Conservation (phyloP, 2,113 vertebrate species). For the Gopherus evgoodei region DNA sequence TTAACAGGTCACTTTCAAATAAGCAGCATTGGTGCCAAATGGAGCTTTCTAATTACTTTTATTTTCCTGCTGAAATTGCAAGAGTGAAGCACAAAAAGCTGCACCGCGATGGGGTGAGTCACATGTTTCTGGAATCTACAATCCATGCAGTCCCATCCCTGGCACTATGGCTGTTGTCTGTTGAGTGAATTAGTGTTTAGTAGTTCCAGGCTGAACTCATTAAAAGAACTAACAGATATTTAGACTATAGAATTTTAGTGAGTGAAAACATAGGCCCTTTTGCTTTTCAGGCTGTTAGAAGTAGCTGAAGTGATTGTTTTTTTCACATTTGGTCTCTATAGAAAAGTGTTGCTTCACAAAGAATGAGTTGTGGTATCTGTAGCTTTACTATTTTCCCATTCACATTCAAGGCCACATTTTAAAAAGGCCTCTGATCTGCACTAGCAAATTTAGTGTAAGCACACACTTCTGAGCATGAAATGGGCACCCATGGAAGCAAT, state of each 20-base stretch:
- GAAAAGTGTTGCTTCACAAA: not conserved
- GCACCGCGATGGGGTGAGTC: conserved; percentile 47
- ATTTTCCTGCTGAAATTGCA: conserved; percentile 76
- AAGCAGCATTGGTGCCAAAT: conserved; percentile 61
- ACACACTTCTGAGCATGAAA: not conserved
- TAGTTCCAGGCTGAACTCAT: not conserved
- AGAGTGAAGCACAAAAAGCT: conserved; percentile 71
- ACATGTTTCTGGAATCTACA: conserved; percentile 73
- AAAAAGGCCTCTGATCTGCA: not conserved
- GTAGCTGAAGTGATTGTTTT: not conserved
- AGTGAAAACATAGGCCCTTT: not conserved
- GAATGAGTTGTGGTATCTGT: not conserved
- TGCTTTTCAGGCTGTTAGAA: not conserved
- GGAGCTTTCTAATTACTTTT: conserved; percentile 67
- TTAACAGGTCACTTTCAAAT: conserved; percentile 72
- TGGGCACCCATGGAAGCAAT: not conserved
- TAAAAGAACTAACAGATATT: conserved; percentile 39
- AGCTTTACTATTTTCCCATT: not conserved
- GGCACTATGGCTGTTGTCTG: conserved; percentile 46
- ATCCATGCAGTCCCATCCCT: conserved; percentile 56
- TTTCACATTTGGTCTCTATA: not conserved
- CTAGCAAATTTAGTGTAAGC: not conserved
- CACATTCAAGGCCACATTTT: not conserved
- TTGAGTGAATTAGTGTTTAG: conserved; percentile 11
- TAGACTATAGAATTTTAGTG: not conserved